These are phyloP conservation scores for Himalopsyche phryganea DNA, from an alignment of 1,140 invertebrate species.

Conservation along the genomic window DNA sequence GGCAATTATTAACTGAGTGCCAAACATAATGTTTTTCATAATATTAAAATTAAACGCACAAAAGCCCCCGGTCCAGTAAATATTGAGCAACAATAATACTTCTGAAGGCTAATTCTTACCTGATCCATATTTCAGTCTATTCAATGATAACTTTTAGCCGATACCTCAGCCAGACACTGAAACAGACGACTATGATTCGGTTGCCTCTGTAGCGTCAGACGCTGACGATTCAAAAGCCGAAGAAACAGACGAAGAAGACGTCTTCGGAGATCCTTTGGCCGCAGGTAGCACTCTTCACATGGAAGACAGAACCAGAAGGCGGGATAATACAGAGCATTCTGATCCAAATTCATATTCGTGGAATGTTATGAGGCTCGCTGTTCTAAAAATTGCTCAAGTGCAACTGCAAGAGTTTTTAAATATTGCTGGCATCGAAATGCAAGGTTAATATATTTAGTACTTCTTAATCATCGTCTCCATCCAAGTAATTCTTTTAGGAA, in stretches of 20 bases:
- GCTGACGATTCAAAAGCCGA: slow-evolving; percentile 63
- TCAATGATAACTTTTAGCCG: slow-evolving; percentile 56
- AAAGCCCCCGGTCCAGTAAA: too few relatives aligned
- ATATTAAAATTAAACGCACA: too few relatives aligned
- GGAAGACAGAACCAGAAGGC: slow-evolving; percentile 51
- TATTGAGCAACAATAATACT: too few relatives aligned
- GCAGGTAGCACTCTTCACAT: not conserved
- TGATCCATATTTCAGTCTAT: too few relatives aligned
- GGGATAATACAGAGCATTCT: slow-evolving; percentile 80
- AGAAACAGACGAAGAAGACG: slow-evolving; percentile 75
- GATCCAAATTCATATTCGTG: slow-evolving; percentile 93
- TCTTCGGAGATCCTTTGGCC: slow-evolving; percentile 58
- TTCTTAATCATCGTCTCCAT: too few relatives aligned
- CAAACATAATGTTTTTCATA: too few relatives aligned
- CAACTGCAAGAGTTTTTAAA: slow-evolving; percentile 69
- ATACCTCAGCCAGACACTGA: slow-evolving; percentile 62
- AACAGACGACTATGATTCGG: slow-evolving; percentile 85
- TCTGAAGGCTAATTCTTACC: too few relatives aligned
- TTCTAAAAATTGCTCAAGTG: slow-evolving; percentile 76
- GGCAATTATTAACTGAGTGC: too few relatives aligned
- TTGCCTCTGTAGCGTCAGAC: slow-evolving; percentile 76
- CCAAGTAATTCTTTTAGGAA: too few relatives aligned
- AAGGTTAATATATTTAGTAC: slow-evolving; percentile 65
- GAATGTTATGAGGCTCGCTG: slow-evolving; percentile 86
- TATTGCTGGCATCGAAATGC: slow-evolving; percentile 85